These are phyloP conservation scores for Orgyia antiqua DNA, from an alignment of 2,888 invertebrate species.

Conservation along the genomic window DNA sequence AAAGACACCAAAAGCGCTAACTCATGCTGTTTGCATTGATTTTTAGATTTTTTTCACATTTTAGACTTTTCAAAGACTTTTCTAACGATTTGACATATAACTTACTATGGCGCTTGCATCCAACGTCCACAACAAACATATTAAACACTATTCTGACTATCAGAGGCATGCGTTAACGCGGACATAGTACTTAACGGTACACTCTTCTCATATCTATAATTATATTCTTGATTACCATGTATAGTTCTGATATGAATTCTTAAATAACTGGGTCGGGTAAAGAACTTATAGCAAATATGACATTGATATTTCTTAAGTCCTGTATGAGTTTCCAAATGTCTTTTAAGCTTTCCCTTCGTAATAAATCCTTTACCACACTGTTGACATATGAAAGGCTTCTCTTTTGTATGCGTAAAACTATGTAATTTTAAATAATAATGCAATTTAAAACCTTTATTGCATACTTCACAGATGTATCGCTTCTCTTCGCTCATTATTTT, in stretches of 20 bases:
- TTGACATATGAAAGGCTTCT: constrained; percentile 64
- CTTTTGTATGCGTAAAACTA: constrained; percentile 64
- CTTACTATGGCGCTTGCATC: too few relatives aligned
- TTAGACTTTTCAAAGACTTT: too few relatives aligned
- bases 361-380: constrained; percentile 70
- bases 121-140: too few relatives aligned
- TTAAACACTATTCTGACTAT: constrained; percentile 13
- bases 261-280: constrained; percentile 61
- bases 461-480: constrained; percentile 56
- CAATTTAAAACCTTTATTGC: constrained; percentile 61
- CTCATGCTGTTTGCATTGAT: too few relatives aligned
- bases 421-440: constrained; percentile 66
- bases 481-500: constrained; percentile 45
- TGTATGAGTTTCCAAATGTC: constrained; percentile 61
- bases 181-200: constrained; percentile 3
- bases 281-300: constrained; percentile 68
- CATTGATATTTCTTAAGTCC: constrained; percentile 67
- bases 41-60: too few relatives aligned
- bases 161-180: constrained; percentile 5
- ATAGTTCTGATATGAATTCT: constrained; percentile 64
- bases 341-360: constrained; percentile 60
- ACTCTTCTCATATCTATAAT: constrained; percentile 19
- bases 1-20: too few relatives aligned
- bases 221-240: constrained; percentile 60
- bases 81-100: too few relatives aligned